Conservation (phyloP, 64 coral and sea anemone species). For the Montipora capricornis region DNA sequence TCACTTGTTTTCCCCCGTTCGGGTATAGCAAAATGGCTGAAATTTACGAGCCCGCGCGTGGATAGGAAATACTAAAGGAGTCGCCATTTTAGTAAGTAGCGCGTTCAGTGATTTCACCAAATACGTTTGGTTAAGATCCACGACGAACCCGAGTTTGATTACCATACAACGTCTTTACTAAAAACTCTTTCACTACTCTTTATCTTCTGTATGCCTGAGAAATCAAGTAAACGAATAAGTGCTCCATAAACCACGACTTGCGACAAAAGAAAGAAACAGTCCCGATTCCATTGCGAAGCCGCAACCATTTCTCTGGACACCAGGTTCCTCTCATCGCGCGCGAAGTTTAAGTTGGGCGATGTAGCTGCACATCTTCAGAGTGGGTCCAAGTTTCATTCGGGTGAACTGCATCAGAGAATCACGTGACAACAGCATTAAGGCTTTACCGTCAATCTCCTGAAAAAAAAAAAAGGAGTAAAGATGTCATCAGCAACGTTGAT, state of each 20-base stretch:
- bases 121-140: not conserved
- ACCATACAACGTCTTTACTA: not conserved
- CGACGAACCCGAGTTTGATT: not conserved
- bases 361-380: slow-evolving; percentile 95
- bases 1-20: too few relatives aligned
- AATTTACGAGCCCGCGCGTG: too few relatives aligned
- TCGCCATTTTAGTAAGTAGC: too few relatives aligned
- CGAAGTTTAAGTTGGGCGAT: slow-evolving; percentile 94
- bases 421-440: slow-evolving; percentile 91
- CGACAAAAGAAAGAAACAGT: not conserved
- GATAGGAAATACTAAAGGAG: too few relatives aligned
- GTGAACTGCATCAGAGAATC: slow-evolving; percentile 99
- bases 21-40: too few relatives aligned
- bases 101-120: not conserved
- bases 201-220: too few relatives aligned
- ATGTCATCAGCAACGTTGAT: too few relatives aligned
- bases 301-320: slow-evolving; percentile 25
- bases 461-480: not conserved
- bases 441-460: slow-evolving; percentile 97
- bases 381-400: slow-evolving; percentile 96
- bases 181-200: not conserved
- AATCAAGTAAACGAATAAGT: not conserved
- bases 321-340: slow-evolving; percentile 21
- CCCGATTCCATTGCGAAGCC: not conserved
- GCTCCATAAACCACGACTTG: not conserved